Evolutionary conservation across 1,140 invertebrate species (phyloP), one percentile per base, ranked within the genome.

Genomic region (Centruroides sculpturatus): DNA sequence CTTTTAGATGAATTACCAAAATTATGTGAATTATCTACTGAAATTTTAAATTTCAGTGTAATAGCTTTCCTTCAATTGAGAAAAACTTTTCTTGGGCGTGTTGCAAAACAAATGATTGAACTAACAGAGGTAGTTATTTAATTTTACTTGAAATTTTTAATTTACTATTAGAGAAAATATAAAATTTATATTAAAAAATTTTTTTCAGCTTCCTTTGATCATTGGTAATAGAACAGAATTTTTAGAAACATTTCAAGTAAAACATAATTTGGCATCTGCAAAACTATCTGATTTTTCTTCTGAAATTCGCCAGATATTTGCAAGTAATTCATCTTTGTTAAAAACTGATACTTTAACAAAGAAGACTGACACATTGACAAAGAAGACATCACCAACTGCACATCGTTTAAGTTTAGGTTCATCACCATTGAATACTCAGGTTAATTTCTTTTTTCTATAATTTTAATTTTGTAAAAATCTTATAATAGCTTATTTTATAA

Each of bases 1-100:
- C 70, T 85, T 9, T 59, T 82, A 47, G 81, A 83, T 66, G 82
- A 85, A 70, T 69, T 85, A 35, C 83, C 83, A 4, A 70, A 76
- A 62, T 69, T 84, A 12, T 77, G 78, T 63, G 70, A 73, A 36
- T 69, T 79, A 12, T 71, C 75, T 4, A 72, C 75, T 3, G 71
- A 75, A 35, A 73, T 83, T 23, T 71, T 83, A 56, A 71, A 74
- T 46, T 75, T 77, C 55, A 82, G 81, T 67, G 71, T 83, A 11
- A 68, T 69, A 35, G 72, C 75, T 4, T 81, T 82, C 67, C 71
- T 81, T 5, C 70, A 71, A 53, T 72, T 77, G 46, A 73, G 80
- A 60, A 79, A 79, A 69, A 67, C 76, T 47, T 76, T 82, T 50
- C 73, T 74, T 57, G 77, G 73, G 36, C 73, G 69, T 66, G 71